Evolutionary conservation across 2,113 vertebrate species (phyloP).

Genomic region (Lycaon pictus): DNA sequence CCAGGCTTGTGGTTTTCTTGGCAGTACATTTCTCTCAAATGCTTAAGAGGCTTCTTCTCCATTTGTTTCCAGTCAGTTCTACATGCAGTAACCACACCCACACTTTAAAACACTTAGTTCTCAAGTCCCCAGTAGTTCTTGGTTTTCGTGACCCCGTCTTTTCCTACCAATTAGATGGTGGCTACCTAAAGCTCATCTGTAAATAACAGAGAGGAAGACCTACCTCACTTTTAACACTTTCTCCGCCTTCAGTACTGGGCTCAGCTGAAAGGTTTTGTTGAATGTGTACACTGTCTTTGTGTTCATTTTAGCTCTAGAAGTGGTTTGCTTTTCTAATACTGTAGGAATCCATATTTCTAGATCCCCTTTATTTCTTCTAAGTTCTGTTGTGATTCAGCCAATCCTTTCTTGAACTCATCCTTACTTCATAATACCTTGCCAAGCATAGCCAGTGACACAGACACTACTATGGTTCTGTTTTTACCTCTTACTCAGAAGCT

Average conservation of each 20-base stretch:
- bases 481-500: not conserved
- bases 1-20: conserved; percentile 31
- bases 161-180: not conserved
- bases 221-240: not conserved
- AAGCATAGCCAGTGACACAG: not conserved
- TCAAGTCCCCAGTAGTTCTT: not conserved
- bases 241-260: not conserved
- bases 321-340: not conserved
- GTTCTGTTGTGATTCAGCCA: not conserved
- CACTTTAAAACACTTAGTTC: not conserved
- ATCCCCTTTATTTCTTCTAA: not conserved
- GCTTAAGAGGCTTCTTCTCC: conserved; percentile 46
- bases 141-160: not conserved
- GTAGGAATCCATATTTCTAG: not conserved
- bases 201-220: not conserved
- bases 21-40: conserved; percentile 45
- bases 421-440: not conserved
- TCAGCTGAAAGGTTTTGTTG: not conserved
- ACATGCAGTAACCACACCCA: not conserved
- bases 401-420: not conserved
- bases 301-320: not conserved
- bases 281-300: not conserved
- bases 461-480: not conserved
- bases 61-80: not conserved
- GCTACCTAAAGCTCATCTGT: not conserved